Evolutionary conservation across 2,888 invertebrate species (phyloP), one percentile per base, ranked within the genome.

Genomic region (Rapana venosa): DNA sequence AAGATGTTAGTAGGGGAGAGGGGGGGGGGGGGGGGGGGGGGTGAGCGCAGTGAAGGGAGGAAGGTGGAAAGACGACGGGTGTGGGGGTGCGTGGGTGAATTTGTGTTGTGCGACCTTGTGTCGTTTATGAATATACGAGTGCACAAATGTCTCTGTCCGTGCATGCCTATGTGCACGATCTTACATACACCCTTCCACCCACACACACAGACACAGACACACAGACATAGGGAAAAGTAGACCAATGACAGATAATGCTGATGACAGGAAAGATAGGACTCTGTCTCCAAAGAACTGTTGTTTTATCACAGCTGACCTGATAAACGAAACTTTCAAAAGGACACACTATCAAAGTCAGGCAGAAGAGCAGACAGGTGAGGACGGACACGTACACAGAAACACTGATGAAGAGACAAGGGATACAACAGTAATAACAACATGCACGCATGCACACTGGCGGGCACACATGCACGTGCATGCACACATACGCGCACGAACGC

Each of bases 401-500:
- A 84, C 36, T 15, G 15, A 84, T 13, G 26, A 22, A 66, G 66
- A 26, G 17, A 66, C 66, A 26, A 15, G 66, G 17, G 66, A 66
- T 26, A 8, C 47, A 47, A 47, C 47, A 2, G 47, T 5, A 8
- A 47, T 8, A 47, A 47, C 4, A 47, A 47, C 4, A 47, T 13
- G 30, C 77, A 77, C n/a, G 30, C 77, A 77, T 30, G n/a, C 77
- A 77, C n/a, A 30, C 77, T 4, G 13, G n/a, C 77, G 11, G 1
- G n/a, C n/a, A n/a, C 77, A n/a, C n/a, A n/a, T 4, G 11, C 77
- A 77, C 1, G 11, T n/a, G n/a, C 26, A 30, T n/a, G 11, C 84
- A 84, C 84, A 84, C 84, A 84, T 36, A 84, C 36, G 56, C 84
- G 36, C 84, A 84, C 84, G 36, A 32, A 36, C 84, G 4, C 2